Evolutionary conservation across 1,140 invertebrate species (phyloP), one percentile per base, ranked within the genome.

Genomic region (Drosophila sechellia): DNA sequence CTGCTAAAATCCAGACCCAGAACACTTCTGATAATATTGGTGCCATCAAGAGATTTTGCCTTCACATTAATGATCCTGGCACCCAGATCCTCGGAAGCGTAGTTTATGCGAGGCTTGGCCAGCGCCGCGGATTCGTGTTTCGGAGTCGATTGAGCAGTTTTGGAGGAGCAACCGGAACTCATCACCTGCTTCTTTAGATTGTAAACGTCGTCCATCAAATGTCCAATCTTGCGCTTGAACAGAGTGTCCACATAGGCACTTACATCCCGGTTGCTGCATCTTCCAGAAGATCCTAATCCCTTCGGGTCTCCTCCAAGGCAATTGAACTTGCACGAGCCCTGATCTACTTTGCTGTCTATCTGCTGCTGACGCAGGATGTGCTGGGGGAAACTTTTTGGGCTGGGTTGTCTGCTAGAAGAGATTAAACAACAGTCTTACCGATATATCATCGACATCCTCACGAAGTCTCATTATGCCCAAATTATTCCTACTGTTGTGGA

Each of bases 171-270:
- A 2, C 42, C 64, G 4, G 40, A 1, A 3, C 4, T 22, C n/a
- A 25, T 64, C 1, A 81, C 1, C 12, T 74, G 39, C 10, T 77
- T 73, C 39, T 90, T 90, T 3, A 90, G 20, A 11, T 46, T 75
- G 34, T 81, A 86, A 0, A 91, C 72, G 54, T 91, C 89, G 54
- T 91, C 89, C 75, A 79, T 65, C 0, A 91, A 40, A 6, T 55
- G 37, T 0, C 70, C 70, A 1, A 91, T 37, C 15, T 84, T 84
- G 13, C 79, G 71, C 22, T 86, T 91, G 2, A 91, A 5, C 13
- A 83, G 20, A 0, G 71, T 13, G 0, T 91, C 84, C 17, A 91
- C 54, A 15, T 77, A 68, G 4, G 59, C 43, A 27, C 34, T 77
- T 15, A 91, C 22, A 20, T 91, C 69, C 8, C 46, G 25, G 0